Percentiles rank a stretch among this genome's conserved stretches.
phyloP scores from a whole-genome alignment of 2,888 invertebrate genomes.

The Crocallis elinguaria region DNA sequence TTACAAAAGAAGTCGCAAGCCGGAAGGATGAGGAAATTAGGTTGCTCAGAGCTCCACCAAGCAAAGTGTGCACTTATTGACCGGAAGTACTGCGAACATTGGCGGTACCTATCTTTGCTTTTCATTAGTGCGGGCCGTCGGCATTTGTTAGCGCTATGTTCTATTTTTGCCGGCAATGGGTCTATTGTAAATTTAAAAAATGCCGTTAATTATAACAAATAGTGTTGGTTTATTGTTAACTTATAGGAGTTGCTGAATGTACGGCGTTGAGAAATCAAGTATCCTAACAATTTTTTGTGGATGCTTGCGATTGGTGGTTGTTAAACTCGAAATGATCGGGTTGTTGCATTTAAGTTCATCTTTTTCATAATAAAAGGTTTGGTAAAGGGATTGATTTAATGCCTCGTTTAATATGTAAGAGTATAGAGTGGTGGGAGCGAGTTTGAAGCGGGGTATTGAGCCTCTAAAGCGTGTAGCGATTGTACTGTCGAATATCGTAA shows the following conservation, averaged over 20 bases:
- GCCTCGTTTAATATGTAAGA: too few relatives aligned
- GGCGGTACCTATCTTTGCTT: slow-evolving; percentile 54
- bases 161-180: slow-evolving; percentile 27
- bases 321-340: too few relatives aligned
- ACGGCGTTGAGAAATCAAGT: not conserved
- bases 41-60: slow-evolving; percentile 47
- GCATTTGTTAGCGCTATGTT: slow-evolving; percentile 31
- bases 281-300: too few relatives aligned
- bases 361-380: not conserved
- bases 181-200: slow-evolving; percentile 23
- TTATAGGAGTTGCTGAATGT: not conserved
- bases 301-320: too few relatives aligned
- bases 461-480: too few relatives aligned
- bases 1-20: slow-evolving; percentile 49
- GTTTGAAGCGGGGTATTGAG: too few relatives aligned
- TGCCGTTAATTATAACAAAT: slow-evolving; percentile 1
- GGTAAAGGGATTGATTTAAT: not conserved
- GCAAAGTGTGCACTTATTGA: slow-evolving; percentile 52
- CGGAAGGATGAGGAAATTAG: slow-evolving; percentile 57
- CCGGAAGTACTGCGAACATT: slow-evolving; percentile 49
- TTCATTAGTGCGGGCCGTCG: slow-evolving; percentile 49
- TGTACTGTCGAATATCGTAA: too few relatives aligned
- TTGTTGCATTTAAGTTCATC: too few relatives aligned
- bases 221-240: not conserved
- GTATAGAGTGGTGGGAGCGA: too few relatives aligned